A percentile compares a stretch with the other conserved stretches of the same genome.
Conservation (phyloP, 2,888 invertebrate genomes). For the Trisateles emortualis region DNA sequence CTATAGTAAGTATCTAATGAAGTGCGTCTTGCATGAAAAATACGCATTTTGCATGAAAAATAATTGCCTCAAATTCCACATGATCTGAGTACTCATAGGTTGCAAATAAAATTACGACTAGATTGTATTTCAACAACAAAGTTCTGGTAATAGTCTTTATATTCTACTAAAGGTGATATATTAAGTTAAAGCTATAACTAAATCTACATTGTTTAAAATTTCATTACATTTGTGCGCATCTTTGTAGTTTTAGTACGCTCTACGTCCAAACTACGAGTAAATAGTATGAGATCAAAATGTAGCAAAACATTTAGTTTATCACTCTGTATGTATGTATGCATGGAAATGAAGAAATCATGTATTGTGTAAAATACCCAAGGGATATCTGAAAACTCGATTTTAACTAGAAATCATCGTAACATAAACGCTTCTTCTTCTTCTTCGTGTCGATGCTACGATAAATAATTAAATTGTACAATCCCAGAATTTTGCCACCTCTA, state of each 20-base stretch:
- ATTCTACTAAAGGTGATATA: constrained; percentile 1
- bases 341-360: too few species aligned
- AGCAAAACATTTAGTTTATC: constrained; percentile 3
- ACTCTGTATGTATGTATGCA: too few species aligned
- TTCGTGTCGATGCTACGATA: too few species aligned
- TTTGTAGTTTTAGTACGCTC: constrained; percentile 6
- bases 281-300: constrained; percentile 1
- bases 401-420: too few species aligned
- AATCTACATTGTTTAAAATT: constrained; percentile 12
- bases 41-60: neutral
- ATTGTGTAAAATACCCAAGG: too few species aligned
- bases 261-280: neutral
- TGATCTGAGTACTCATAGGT: neutral
- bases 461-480: too few species aligned
- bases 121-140: neutral
- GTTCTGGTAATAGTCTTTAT: neutral
- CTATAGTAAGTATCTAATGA: too few species aligned
- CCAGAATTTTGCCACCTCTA: too few species aligned
- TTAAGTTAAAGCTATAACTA: neutral
- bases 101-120: neutral
- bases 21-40: too few species aligned
- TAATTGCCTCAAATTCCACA: neutral
- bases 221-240: constrained; percentile 4
- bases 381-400: too few species aligned
- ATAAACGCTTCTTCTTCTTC: too few species aligned